Conservation (phyloP, 2,888 invertebrate genomes). For the Argyresthia goedartella region DNA sequence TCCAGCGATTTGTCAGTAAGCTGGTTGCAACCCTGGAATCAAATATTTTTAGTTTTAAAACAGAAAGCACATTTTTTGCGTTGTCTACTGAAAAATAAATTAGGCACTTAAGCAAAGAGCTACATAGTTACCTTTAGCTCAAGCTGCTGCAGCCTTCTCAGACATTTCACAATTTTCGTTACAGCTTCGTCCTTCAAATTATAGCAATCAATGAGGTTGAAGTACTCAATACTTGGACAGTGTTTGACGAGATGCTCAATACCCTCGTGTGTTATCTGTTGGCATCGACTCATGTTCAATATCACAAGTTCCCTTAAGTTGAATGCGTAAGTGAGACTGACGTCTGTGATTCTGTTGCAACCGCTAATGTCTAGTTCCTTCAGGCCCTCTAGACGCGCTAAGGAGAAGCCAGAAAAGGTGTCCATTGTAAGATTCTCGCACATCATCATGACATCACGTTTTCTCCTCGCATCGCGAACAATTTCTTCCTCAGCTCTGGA, state of each 20-base stretch:
- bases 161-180: slow-evolving; percentile 37
- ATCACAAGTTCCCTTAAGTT: slow-evolving; percentile 74
- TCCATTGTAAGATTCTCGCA: slow-evolving; percentile 66
- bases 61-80: too few relatives aligned
- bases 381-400: slow-evolving; percentile 67
- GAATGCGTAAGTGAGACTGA: slow-evolving; percentile 77
- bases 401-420: slow-evolving; percentile 58
- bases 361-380: slow-evolving; percentile 74
- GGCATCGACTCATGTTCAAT: slow-evolving; percentile 76
- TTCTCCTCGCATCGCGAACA: slow-evolving; percentile 74
- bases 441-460: slow-evolving; percentile 73
- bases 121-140: slow-evolving; percentile 62
- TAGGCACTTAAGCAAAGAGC: background rate
- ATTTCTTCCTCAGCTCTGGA: slow-evolving; percentile 79
- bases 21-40: slow-evolving; percentile 71
- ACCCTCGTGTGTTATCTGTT: slow-evolving; percentile 76
- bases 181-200: slow-evolving; percentile 76
- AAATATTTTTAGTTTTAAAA: background rate
- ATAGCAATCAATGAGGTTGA: slow-evolving; percentile 76
- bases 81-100: background rate
- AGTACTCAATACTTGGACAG: slow-evolving; percentile 78
- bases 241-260: slow-evolving; percentile 73
- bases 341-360: slow-evolving; percentile 80
- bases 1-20: slow-evolving; percentile 70
- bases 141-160: slow-evolving; percentile 66